These are phyloP conservation scores for Linurgus olivaceus DNA, from an alignment of 2,797 vertebrate genomes.

Conservation along the genomic window DNA sequence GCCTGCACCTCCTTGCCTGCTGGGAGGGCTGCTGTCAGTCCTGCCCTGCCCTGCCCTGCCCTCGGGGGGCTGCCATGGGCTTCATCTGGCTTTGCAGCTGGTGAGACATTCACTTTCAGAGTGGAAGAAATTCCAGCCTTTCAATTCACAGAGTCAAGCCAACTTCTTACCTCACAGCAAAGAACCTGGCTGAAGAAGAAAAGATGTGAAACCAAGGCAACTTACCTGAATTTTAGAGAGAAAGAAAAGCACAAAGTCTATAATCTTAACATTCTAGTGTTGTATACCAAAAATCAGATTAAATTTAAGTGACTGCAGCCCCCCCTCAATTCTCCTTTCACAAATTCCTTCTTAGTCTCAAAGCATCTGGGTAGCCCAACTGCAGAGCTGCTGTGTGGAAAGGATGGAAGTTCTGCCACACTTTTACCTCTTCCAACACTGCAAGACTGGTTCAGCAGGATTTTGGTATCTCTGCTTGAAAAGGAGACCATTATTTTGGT, in stretches of 20 bases:
- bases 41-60: rapidly evolving
- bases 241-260: background rate
- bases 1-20: background rate
- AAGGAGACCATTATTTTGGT: background rate
- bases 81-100: rapidly evolving
- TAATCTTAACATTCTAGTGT: background rate
- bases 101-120: background rate
- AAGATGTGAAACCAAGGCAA: background rate
- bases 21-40: background rate
- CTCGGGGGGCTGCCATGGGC: rapidly evolving
- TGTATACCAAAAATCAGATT: background rate
- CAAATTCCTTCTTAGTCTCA: background rate
- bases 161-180: background rate
- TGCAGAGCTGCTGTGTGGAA: rapidly evolving
- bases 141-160: background rate
- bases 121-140: background rate
- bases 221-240: background rate
- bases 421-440: background rate
- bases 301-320: background rate
- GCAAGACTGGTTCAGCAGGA: background rate
- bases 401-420: background rate
- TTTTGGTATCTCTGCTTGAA: background rate
- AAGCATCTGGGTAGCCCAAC: background rate
- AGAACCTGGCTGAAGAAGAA: background rate
- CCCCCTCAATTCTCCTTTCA: background rate